Evolutionary conservation across 2,888 invertebrate species (phyloP), one percentile per base, ranked within the genome.

Genomic region (Odontomyia ornata): DNA sequence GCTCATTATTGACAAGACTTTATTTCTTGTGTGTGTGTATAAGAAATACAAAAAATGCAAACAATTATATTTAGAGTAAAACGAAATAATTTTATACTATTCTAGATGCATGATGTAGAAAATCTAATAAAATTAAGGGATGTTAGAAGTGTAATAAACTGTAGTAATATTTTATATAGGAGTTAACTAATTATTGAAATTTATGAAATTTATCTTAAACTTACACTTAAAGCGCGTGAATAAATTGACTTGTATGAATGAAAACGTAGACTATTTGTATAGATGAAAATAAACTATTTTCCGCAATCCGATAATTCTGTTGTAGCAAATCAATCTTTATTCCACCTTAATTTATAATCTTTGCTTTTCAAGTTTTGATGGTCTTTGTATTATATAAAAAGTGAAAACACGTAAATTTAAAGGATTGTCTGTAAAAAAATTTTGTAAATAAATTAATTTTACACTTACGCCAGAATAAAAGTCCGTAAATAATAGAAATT

Each of bases 161-260:
- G 30, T 72, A 27, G 52, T 25, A 72, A 56, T 72, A 72, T 72
- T 72, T 72, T 56, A 72, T 56, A 72, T 72, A 72, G 57, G 72
- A 11, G 56, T 56, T 71, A 71, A 71, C 64, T 64, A 64, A 67
- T 23, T 56, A 72, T 56, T 72, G 30, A 57, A 1, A 13, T 47
- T 67, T 28, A 64, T 72, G 30, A 57, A 1, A 13, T 47, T 67
- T 28, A 64, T 67, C 43, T 46, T 18, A 52, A 56, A 27, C 36
- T 36, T 5, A 36, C 18, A 72, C 18, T 72, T 56, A 3, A 30
- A 72, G 30, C 9, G 52, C 27, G 56, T 36, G 21, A 25, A 28
- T 15, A 43, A 30, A 4, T 15, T 47, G 27, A 15, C 67, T 9
- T 25, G 71, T 25, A 25, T 47, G 71, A 71, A n/a, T 47, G 71